Conservation (phyloP, 1,140 invertebrate genomes). For the Bombus fervidus region DNA sequence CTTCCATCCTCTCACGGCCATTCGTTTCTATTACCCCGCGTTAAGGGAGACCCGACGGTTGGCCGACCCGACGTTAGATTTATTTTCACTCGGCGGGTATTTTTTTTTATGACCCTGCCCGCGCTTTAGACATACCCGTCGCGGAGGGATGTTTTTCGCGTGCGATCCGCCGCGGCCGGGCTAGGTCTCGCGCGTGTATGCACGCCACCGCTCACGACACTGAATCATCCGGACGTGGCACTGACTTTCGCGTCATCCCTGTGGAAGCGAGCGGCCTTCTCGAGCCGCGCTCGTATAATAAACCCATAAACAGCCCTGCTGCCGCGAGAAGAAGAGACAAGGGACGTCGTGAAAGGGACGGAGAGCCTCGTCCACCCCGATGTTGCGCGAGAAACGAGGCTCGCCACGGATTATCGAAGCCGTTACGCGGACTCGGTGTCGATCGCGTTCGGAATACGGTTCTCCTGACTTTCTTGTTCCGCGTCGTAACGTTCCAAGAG, state of each 20-base stretch:
- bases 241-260: constrained; percentile 9
- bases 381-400: constrained; percentile 75
- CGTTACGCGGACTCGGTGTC: neutral
- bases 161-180: constrained; percentile 58
- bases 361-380: constrained; percentile 63
- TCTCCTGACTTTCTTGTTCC: neutral
- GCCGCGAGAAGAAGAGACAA: constrained; percentile 14
- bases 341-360: constrained; percentile 32
- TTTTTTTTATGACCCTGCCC: constrained; percentile 76
- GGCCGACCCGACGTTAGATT: constrained; percentile 75
- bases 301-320: constrained; percentile 81
- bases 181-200: constrained; percentile 45
- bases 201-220: constrained; percentile 5
- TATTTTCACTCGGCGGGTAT: constrained; percentile 81
- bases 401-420: constrained; percentile 62
- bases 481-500: no score
- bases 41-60: constrained; percentile 63
- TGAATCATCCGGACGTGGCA: constrained; percentile 29
- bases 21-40: constrained; percentile 81
- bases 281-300: constrained; percentile 79
- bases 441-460: neutral
- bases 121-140: constrained; percentile 67
- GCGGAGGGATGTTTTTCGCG: constrained; percentile 68
- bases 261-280: constrained; percentile 60
- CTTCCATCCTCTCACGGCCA: constrained; percentile 62